Base-by-base conservation (phyloP, 30 jellyfish, hydroid and myxozoan genomes). In the Aurelia aurita region DNA sequence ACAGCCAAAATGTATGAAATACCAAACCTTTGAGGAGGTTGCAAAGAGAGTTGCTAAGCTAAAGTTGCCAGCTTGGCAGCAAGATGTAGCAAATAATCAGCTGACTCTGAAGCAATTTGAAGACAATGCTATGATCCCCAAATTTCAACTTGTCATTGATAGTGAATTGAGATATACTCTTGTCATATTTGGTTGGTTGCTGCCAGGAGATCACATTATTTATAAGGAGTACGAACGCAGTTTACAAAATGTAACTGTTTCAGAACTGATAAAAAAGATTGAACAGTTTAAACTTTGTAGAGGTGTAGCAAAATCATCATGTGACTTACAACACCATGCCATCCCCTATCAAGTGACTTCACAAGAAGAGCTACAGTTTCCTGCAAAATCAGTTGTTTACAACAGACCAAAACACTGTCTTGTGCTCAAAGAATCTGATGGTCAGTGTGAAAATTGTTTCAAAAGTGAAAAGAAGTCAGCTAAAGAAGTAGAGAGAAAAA, bases 71-170 rank as follows among this genome's bases (percentile, higher is more conserved):
- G 13, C 46, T 32, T 69, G 81, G 81, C 81, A 69, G 74, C 81
- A 69, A 26, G 72, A 69, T 0, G 66, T 14, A 9, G 73, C 81
- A 69, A 35, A 69, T 26, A 69, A 27, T 34, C 63, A 32, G 63
- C 72, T 32, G 66, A 23, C 81, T 21, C 62, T 69, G 81, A 27
- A 69, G 72, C 64, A 23, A 35, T 69, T 69, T 69, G 66, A 69
- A 69, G 81, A 69, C 81, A 69, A 11, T 69, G 81, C 81, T 4
- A 3, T 69, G 81, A 69, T 69, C 81, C 81, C 81, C 5, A 69
- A 69, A 69, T 69, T 18, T 62, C 27, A 69, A 34, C 81, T 69
- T 35, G 9, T 69, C 81, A 69, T 69, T 32, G 63, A 35, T 3
- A 69, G 0, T 34, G 64, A 34, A 14, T n/a, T 69, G 66, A 69